Conservation (phyloP, 2,888 invertebrate genomes). For the Ashinkailepas kermadecensis region DNA sequence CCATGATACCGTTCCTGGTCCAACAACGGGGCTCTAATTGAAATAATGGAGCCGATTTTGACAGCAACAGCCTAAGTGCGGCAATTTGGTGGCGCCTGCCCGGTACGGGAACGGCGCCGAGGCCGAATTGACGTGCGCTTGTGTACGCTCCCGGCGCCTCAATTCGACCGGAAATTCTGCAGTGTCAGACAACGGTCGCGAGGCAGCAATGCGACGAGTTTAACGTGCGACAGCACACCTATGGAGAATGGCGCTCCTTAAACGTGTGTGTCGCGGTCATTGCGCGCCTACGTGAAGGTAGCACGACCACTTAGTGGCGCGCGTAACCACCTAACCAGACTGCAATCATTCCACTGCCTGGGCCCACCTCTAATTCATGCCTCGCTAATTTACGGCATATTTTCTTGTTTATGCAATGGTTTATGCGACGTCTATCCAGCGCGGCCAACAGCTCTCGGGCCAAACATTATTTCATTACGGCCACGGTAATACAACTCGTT, state of each 20-base stretch:
- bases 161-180: no score
- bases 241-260: not conserved
- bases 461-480: conserved; percentile 3
- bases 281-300: not conserved
- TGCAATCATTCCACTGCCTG: not conserved
- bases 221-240: not conserved
- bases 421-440: not conserved
- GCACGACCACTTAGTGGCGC: not conserved
- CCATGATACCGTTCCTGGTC: no score
- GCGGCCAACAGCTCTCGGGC: not conserved
- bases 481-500: not conserved
- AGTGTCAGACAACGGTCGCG: no score
- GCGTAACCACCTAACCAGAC: not conserved
- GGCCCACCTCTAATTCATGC: not conserved
- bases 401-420: conserved; percentile 20
- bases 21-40: conserved; percentile 2
- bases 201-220: not conserved
- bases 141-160: no score
- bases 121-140: no score
- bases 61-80: not conserved
- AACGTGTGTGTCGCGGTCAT: not conserved
- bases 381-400: not conserved
- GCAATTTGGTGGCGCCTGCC: not conserved
- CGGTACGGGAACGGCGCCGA: not conserved
- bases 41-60: not conserved